Conservation (phyloP, 2,113 vertebrate species). For the Noctilio leporinus region DNA sequence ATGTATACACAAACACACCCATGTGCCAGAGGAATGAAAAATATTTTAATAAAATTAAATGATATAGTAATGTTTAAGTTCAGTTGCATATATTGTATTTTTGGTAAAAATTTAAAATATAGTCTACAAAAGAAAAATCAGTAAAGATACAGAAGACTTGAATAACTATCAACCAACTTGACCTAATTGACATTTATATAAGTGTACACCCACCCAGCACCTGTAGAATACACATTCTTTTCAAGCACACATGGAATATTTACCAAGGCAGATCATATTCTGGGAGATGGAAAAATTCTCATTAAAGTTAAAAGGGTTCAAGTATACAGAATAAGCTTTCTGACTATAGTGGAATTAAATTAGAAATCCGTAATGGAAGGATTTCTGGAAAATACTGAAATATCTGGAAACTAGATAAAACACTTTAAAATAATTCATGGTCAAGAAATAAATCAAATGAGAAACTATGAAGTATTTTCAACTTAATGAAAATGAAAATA, state of each 20-base stretch:
- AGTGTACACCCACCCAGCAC: neutral
- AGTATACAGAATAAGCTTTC: neutral
- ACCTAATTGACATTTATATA: neutral
- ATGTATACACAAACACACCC: too few relatives aligned
- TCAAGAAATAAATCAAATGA: neutral
- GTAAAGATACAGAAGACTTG: neutral
- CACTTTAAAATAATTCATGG: neutral
- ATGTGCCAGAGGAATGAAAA: neutral
- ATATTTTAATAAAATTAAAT: neutral
- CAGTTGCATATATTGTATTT: neutral
- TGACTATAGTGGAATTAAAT: slow-evolving; percentile 25
- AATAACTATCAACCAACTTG: neutral
- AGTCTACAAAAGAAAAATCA: slow-evolving; percentile 2
- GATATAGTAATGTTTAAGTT: neutral
- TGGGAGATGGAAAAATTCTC: neutral
- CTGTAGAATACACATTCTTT: neutral
- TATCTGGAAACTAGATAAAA: slow-evolving; percentile 20
- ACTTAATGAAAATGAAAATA: neutral
- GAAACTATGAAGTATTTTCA: neutral
- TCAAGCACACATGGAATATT: neutral
- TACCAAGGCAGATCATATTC: neutral
- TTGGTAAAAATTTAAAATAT: neutral
- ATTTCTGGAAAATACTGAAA: slow-evolving; percentile 23
- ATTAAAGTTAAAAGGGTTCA: slow-evolving; percentile 29
- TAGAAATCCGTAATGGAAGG: slow-evolving; percentile 16